Evolutionary conservation across 2,888 invertebrate species (phyloP), one percentile per base, ranked within the genome.

Genomic region (Teleiodes luculella): DNA sequence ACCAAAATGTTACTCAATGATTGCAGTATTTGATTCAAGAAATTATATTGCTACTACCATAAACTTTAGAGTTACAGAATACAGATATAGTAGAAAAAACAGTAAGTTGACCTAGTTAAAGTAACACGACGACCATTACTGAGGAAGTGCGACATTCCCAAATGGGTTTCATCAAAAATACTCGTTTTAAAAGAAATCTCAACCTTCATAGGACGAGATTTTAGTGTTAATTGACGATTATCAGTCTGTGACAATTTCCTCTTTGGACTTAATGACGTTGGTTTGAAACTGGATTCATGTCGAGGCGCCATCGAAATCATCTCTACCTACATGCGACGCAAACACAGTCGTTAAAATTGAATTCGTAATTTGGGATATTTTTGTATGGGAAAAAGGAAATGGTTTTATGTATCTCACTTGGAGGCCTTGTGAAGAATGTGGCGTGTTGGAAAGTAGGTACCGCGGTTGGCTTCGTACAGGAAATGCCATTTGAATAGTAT

Each of bases 171-270:
- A 53, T 36, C 43, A n/a, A 53, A 56, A 30, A 33, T 33, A 20
- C 35, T 37, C 37, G 33, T 52, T 20, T 13, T 35, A 35, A 43
- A 18, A 41, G 16, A 41, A 35, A 48, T 35, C 20, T 52, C 36
- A 56, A 56, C 52, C 55, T 56, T 56, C 36, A 52, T 56, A n/a
- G 20, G 41, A 56, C 52, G 48, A 37, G 55, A 47, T 55, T 55
- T 48, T 47, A 52, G 45, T 39, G 50, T 37, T 46, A 52, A 39
- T 50, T 51, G 41, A 51, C 36, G 28, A 41, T 41, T 35, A 18
- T 7, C 35, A 30, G 31, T 30, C 35, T 39, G 31, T 30, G 37
- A 39, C 41, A 41, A 51, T 51, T 51, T 51, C 41, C 41, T 51
- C 31, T 35, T 39, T 41, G 20, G 51, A 51, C 30, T 41, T 41